phyloP scores from a whole-genome alignment of 2,113 vertebrate species.

The Tragelaphus buxtoni region DNA sequence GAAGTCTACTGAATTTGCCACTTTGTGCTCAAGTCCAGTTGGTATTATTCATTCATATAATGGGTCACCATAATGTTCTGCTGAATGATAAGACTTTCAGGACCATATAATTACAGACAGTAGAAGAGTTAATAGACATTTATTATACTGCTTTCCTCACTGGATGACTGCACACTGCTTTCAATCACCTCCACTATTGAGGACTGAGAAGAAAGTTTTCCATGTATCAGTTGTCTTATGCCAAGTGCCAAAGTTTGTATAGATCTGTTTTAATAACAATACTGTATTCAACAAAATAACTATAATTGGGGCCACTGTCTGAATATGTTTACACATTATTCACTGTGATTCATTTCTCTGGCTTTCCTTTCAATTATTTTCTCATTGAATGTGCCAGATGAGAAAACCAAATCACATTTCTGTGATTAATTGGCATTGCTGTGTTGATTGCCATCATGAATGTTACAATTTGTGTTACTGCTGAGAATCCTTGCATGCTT shows the following conservation, averaged over 20 bases:
- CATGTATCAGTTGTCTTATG: neutral
- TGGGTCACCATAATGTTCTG: neutral
- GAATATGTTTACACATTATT: neutral
- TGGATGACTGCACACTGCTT: neutral
- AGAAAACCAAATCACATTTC: neutral
- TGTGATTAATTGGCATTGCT: neutral
- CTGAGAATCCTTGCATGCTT: neutral
- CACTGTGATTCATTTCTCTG: neutral
- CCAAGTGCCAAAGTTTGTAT: neutral
- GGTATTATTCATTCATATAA: neutral
- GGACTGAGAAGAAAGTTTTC: neutral
- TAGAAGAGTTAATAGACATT: neutral
- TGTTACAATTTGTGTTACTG: neutral
- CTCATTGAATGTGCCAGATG: neutral
- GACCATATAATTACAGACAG: neutral
- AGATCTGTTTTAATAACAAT: neutral
- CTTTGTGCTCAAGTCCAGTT: neutral
- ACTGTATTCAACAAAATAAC: neutral
- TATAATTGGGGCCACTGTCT: neutral
- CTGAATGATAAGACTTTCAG: neutral
- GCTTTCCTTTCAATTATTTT: neutral
- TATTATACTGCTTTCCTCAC: neutral
- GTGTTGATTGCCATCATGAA: neutral
- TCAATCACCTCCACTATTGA: neutral
- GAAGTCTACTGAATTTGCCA: neutral